Conservation (phyloP, 1,140 invertebrate genomes). For the Pemphigus obesinymphae region DNA sequence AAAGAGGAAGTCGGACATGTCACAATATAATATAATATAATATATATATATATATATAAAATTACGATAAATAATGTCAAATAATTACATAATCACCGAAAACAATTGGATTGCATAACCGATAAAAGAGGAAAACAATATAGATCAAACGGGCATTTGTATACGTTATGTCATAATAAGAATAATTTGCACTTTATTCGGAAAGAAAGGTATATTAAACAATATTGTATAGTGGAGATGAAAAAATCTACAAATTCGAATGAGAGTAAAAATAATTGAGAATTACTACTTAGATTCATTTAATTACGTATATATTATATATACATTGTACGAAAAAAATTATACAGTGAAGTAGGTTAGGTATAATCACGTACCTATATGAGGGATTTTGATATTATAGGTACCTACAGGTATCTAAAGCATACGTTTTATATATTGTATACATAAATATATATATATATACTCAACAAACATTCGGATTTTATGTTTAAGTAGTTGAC, state of each 20-base stretch:
- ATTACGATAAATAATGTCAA: neutral
- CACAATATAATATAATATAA: neutral
- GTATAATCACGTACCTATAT: neutral
- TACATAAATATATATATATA: neutral
- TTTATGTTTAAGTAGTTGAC: slow-evolving; percentile 39
- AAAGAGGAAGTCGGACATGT: neutral
- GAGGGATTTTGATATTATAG: neutral
- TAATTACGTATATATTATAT: neutral
- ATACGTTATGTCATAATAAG: neutral
- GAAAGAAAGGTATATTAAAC: neutral
- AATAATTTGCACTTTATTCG: neutral
- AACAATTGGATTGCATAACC: slow-evolving; percentile 17
- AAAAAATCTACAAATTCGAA: neutral
- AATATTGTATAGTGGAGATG: neutral
- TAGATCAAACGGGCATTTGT: neutral
- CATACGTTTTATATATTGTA: neutral
- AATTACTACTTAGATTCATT: neutral
- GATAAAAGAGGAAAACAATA: slow-evolving; percentile 6
- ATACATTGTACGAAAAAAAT: too few species aligned
- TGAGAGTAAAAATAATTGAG: neutral
- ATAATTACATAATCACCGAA: slow-evolving; percentile 1
- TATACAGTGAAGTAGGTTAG: neutral
- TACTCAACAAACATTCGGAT: neutral
- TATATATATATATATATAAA: too few species aligned
- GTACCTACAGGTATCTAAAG: neutral